Evolutionary conservation across 2,888 invertebrate genomes (phyloP), one percentile per base, ranked within the genome.

Genomic region (Ischnus inquisitorius): DNA sequence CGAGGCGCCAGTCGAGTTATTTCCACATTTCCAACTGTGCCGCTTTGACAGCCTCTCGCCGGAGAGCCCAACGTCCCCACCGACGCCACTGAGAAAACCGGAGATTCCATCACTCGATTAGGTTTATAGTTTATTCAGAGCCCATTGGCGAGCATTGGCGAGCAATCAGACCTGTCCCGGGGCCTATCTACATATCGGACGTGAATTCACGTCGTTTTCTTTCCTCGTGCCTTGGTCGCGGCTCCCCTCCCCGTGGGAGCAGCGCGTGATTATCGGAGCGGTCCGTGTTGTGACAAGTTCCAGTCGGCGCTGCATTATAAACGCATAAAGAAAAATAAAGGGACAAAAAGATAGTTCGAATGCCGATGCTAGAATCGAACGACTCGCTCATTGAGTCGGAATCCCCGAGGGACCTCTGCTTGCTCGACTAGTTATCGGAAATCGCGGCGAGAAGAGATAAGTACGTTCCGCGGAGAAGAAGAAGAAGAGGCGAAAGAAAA

Each of bases 361-460:
- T 69, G 28, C 67, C 72, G 43, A 57, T 28, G 46, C 28, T 60
- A 60, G 60, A 72, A 72, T 28, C 57, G 60, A 72, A 60, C 43
- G 43, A 69, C 16, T 28, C 64, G 67, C 54, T 74, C 69, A 57
- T 69, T 34, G 69, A 76, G 62, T 68, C 46, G 48, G 25, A 51
- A 74, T 25, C 60, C 57, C 72, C 8, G 22, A 76, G 79, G 65
- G 43, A 74, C 74, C 46, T 54, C 8, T 19, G 64, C n/a, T 62
- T 28, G 62, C 57, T 77, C 39, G 62, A 62, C 51, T 74, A 74
- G 84, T 81, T 84, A 84, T 84, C 84, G 77, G 81, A 78, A 84
- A 84, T 84, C 81, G 81, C 77, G 64, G 69, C 68, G 39, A 19
- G 74, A 25, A 65, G 77, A 84, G 80, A 84, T 77, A 80, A 77